These are phyloP conservation scores for Chaetodon auriga DNA, from an alignment of 2,113 vertebrate genomes.

Conservation along the genomic window DNA sequence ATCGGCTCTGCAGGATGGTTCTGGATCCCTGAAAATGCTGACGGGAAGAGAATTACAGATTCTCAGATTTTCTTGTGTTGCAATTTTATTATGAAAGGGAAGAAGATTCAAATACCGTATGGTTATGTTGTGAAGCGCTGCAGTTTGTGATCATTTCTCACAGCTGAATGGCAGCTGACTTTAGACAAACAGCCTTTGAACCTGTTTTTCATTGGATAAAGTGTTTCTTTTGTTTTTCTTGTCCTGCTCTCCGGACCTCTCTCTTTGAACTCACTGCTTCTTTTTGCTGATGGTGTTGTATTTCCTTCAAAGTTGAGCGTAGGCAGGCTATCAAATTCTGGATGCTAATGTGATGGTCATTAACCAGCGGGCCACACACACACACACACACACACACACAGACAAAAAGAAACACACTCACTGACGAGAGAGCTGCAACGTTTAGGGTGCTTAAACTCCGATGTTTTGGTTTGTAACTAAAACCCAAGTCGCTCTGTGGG, in stretches of 20 bases:
- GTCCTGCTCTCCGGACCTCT: conserved; percentile 34
- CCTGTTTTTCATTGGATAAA: conserved; percentile 28
- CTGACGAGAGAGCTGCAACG: conserved; percentile 43
- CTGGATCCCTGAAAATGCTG: conserved; percentile 24
- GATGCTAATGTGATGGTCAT: conserved; percentile 73
- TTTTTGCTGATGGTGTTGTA: conserved; percentile 36
- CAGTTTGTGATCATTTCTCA: conserved; percentile 22
- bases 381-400: conserved; percentile 39
- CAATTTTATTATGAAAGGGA: conserved; percentile 6
- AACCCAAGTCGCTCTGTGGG: conserved; percentile 67
- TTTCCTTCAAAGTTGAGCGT: conserved; percentile 53
- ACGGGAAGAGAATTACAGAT: conserved; percentile 37
- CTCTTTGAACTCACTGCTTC: conserved; percentile 44
- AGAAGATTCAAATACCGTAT: conserved; percentile 3
- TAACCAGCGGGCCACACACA: conserved; percentile 63
- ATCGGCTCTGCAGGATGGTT: not conserved
- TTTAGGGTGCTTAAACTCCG: conserved; percentile 55
- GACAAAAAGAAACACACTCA: conserved; percentile 35
- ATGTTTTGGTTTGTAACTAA: conserved; percentile 83
- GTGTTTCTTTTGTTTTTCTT: conserved; percentile 53
- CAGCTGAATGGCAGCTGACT: conserved; percentile 22
- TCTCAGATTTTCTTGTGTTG: conserved; percentile 5
- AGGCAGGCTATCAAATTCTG: conserved; percentile 63
- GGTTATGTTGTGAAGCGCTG: not conserved
- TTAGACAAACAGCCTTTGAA: conserved; percentile 37